These are phyloP conservation scores for Coracias cyanogaster DNA, from an alignment of 2,797 vertebrate species.

Conservation along the genomic window DNA sequence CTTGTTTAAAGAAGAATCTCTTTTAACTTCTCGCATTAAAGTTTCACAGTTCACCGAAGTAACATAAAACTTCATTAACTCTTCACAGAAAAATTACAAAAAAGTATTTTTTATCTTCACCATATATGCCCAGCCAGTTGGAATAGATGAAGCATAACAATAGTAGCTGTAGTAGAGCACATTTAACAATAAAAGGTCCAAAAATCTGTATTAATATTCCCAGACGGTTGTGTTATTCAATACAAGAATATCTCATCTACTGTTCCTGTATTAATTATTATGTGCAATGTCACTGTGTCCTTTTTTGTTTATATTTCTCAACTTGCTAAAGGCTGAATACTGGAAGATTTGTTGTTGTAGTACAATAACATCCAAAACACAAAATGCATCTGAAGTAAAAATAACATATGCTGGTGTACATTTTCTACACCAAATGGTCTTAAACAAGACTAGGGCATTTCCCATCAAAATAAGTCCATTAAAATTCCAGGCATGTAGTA, in stretches of 20 bases:
- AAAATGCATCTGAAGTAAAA: background rate
- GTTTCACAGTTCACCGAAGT: background rate
- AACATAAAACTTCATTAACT: background rate
- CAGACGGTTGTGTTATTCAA: background rate
- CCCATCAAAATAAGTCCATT: background rate
- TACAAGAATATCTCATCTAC: background rate
- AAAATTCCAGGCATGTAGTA: background rate
- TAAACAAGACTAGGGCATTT: background rate
- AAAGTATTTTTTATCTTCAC: background rate
- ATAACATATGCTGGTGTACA: background rate
- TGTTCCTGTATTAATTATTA: background rate
- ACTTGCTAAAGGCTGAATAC: conserved; percentile 1
- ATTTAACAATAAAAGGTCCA: background rate
- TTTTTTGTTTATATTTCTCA: conserved; percentile 56
- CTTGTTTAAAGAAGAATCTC: background rate
- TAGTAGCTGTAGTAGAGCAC: background rate
- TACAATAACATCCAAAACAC: background rate
- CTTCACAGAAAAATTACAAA: background rate
- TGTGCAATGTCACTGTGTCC: background rate
- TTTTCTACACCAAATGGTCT: background rate
- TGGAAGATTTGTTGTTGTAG: background rate
- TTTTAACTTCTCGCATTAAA: background rate
- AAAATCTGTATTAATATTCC: background rate
- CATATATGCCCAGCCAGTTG: background rate
- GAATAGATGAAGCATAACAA: background rate